A percentile compares a stretch with the other conserved stretches of the same genome.
Evolutionary conservation across 2,888 invertebrate species (phyloP).

Genomic region (Pseudococcus jackbeardsleyi): DNA sequence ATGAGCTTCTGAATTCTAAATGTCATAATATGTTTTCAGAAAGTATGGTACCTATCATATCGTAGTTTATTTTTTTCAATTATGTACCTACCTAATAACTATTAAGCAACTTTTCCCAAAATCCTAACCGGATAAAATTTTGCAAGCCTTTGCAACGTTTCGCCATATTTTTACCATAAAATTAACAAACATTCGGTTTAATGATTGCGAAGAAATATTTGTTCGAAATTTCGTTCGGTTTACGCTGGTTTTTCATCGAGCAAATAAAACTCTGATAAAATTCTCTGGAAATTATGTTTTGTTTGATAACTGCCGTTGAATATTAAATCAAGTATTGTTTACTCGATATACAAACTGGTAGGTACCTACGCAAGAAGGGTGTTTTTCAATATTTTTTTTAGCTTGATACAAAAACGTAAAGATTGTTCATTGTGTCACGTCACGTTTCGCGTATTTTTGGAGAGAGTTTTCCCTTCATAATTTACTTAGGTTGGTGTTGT

Average conservation of each 20-base stretch:
- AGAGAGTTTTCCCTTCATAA: no score
- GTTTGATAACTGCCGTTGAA: slow-evolving; percentile 6
- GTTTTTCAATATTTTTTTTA: slow-evolving; percentile 34
- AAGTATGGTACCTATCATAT: no score
- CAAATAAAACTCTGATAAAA: slow-evolving; percentile 43
- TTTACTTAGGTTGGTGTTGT: no score
- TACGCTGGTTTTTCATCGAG: slow-evolving; percentile 6
- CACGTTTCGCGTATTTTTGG: no score
- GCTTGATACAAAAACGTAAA: neutral
- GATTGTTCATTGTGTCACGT: no score
- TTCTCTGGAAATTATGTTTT: slow-evolving; percentile 44
- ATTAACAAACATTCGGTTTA: slow-evolving; percentile 29
- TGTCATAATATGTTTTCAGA: no score
- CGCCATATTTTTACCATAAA: neutral
- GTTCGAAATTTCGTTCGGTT: slow-evolving; percentile 3
- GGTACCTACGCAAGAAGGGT: neutral
- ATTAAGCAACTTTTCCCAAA: neutral
- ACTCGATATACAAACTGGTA: neutral
- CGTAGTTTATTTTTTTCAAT: no score
- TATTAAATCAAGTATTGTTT: slow-evolving; percentile 48
- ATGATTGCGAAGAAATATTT: slow-evolving; percentile 36
- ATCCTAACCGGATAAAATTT: neutral
- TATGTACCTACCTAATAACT: neutral
- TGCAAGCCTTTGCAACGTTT: neutral
- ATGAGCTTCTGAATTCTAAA: no score